These are phyloP conservation scores for Triplophysa rosa DNA, from an alignment of 2,113 vertebrate species.

Conservation along the genomic window DNA sequence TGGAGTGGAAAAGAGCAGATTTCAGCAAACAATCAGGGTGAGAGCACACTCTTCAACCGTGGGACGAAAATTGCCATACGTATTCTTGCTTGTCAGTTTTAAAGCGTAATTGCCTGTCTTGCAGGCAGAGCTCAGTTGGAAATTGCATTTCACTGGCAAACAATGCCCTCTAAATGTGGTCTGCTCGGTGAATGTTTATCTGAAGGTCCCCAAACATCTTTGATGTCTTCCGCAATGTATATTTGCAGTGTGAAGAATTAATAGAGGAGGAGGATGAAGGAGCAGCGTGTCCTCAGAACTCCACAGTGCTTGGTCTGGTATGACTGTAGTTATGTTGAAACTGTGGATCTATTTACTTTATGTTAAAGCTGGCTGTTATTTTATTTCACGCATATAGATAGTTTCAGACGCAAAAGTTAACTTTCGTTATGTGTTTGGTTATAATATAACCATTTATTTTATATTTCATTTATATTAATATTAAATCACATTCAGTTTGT, in stretches of 20 bases:
- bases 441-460: too few species aligned
- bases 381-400: not conserved
- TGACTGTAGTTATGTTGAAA: not conserved
- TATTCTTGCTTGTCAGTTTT: constrained; percentile 54
- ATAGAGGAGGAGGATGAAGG: not conserved
- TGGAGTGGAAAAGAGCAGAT: constrained; percentile 38
- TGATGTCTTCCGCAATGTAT: constrained; percentile 15
- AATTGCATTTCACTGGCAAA: constrained; percentile 51
- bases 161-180: constrained; percentile 42
- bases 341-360: not conserved
- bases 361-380: not conserved
- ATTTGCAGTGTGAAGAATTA: constrained; percentile 18
- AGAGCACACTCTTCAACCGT: constrained; percentile 34
- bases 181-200: constrained; percentile 40
- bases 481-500: too few species aligned
- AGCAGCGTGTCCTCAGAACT: not conserved
- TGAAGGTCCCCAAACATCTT: constrained; percentile 17
- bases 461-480: too few species aligned
- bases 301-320: not conserved
- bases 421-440: too few species aligned
- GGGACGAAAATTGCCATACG: constrained; percentile 50
- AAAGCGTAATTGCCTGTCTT: constrained; percentile 55
- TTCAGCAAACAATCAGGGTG: constrained; percentile 46
- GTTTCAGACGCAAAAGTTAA: too few species aligned
- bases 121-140: constrained; percentile 48